These are phyloP conservation scores for Eumaeus atala DNA, from an alignment of 1,140 invertebrate species.

Conservation along the genomic window DNA sequence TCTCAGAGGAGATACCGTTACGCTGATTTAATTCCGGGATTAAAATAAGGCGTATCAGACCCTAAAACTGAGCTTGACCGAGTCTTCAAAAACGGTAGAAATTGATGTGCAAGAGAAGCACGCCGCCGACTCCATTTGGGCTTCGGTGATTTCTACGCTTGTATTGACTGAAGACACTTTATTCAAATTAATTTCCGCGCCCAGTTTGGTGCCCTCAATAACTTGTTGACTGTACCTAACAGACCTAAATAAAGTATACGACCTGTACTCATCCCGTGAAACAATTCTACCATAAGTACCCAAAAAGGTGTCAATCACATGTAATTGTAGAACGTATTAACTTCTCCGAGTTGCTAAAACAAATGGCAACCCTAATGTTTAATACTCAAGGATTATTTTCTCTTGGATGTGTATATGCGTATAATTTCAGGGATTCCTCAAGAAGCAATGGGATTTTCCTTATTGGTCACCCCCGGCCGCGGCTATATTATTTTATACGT, in stretches of 20 bases:
- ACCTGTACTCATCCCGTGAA: constrained; percentile 11
- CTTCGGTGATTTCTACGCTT: too few species aligned
- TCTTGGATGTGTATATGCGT: background rate
- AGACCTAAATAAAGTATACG: constrained; percentile 4
- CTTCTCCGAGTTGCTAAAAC: background rate
- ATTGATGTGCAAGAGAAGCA: too few species aligned
- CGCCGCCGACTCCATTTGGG: too few species aligned
- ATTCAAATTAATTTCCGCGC: too few species aligned
- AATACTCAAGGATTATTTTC: background rate
- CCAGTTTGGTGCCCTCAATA: too few species aligned
- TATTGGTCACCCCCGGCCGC: constrained; percentile 51
- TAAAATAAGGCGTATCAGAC: too few species aligned
- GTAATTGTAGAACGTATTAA: background rate
- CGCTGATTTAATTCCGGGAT: too few species aligned
- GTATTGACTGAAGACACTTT: too few species aligned
- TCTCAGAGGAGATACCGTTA: too few species aligned
- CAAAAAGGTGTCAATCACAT: constrained; percentile 60
- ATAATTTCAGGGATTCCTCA: constrained; percentile 4
- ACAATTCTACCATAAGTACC: constrained; percentile 52
- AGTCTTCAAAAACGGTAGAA: too few species aligned
- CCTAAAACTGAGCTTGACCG: too few species aligned
- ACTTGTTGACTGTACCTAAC: constrained; percentile 3
- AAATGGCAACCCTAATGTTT: background rate
- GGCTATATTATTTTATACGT: constrained; percentile 51
- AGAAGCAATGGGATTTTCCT: constrained; percentile 60